Evolutionary conservation across 2,113 vertebrate species (phyloP), one percentile per base, ranked within the genome.

Genomic region (Zosterops borbonicus): DNA sequence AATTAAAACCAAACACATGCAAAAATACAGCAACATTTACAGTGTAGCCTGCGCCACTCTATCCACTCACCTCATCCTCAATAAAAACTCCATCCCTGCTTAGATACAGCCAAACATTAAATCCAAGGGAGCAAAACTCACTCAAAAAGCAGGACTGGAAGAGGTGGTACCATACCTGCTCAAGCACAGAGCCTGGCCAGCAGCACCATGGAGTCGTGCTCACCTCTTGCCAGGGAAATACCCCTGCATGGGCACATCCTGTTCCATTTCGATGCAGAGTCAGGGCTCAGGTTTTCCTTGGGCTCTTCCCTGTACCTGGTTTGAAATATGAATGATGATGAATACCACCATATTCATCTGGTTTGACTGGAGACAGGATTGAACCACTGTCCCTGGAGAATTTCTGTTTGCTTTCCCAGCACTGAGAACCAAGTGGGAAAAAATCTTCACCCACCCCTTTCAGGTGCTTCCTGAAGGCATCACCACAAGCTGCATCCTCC

Each of bases 161-260:
- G 42, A 53, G 15, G 22, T 20, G 10, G 3, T 24, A 17, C 29
- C 8, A 18, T 2, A 5, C 8, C 46, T 62, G 28, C 55, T 60
- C 2, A 1, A 69, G 73, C 27, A 14, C 64, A 59, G n/a, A 91
- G 25, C 53, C 44, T 7, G 4, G 12, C 41, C 44, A 65, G 46
- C 37, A 74, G 22, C 49, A 33, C 24, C 1, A 2, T 24, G 3
- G 14, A 69, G n/a, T 37, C 0, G 0, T 55, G 50, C 39, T 71
- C 12, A 25, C 14, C 20, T 28, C 46, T 33, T 17, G 18, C 7
- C 2, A 0, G 23, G 69, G 47, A 84, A 71, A 58, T 14, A 58
- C 0, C 14, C 9, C 27, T 47, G 17, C 2, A 1, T 25, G 16
- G 53, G 14, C 15, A 64, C 3, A 5, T 31, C 52, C 52, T 7